Conservation (phyloP, 2,113 vertebrate genomes). For the Herpetotheres cachinnans region DNA sequence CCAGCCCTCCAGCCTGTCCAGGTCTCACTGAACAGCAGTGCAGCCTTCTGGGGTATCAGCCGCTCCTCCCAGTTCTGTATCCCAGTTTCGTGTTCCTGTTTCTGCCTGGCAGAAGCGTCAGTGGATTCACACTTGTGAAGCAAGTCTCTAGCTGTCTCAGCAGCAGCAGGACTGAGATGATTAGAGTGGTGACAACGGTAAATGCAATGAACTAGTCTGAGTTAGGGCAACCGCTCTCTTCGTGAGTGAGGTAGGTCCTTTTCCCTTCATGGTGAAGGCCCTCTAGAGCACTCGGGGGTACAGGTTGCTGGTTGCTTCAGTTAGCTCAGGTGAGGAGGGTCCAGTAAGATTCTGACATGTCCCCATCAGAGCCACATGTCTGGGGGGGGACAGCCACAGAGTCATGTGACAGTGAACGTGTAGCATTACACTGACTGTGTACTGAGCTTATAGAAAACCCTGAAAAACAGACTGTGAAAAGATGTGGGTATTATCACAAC, state of each 20-base stretch:
- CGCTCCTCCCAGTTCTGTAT: too few species aligned
- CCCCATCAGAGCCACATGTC: background rate
- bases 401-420: fast-evolving
- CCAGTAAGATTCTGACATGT: background rate
- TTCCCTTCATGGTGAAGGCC: background rate
- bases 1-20: too few species aligned
- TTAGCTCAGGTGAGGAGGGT: background rate
- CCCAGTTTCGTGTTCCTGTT: background rate
- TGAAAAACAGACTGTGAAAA: background rate
- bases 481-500: background rate
- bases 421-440: background rate
- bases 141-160: background rate
- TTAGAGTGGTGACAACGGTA: fast-evolving
- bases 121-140: background rate
- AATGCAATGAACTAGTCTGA: background rate
- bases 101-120: background rate
- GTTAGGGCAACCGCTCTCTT: background rate
- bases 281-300: background rate
- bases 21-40: too few species aligned
- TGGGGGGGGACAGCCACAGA: background rate
- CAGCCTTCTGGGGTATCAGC: too few species aligned
- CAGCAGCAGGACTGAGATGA: background rate
- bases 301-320: background rate
- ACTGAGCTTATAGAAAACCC: background rate
- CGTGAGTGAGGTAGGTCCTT: background rate